Evolutionary conservation across 2,888 invertebrate genomes (phyloP).

Genomic region (Autographa gamma): DNA sequence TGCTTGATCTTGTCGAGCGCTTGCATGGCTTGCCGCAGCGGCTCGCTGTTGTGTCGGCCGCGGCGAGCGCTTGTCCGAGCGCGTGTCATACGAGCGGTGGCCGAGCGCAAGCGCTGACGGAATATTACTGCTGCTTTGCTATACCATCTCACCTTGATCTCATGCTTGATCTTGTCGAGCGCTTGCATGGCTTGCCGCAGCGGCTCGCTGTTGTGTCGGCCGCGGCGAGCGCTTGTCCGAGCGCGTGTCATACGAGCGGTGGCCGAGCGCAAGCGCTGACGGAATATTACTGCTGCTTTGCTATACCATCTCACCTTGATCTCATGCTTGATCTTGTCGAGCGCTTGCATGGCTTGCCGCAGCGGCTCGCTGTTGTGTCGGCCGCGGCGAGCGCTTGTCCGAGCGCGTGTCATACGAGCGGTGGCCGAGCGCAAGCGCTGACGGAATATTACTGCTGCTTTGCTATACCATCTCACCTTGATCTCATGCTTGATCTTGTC

Average conservation of each 20-base stretch:
- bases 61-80: slow-evolving; percentile 65
- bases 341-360: slow-evolving; percentile 73
- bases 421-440: slow-evolving; percentile 60
- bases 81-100: slow-evolving; percentile 70
- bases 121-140: slow-evolving; percentile 84
- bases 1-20: slow-evolving; percentile 79
- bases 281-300: slow-evolving; percentile 84
- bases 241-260: too few relatives aligned
- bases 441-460: slow-evolving; percentile 36
- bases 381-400: slow-evolving; percentile 61
- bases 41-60: slow-evolving; percentile 62
- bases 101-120: slow-evolving; percentile 75
- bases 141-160: slow-evolving; percentile 82
- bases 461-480: slow-evolving; percentile 66
- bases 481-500: slow-evolving; percentile 81
- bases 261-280: slow-evolving; percentile 75
- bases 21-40: slow-evolving; percentile 74
- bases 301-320: slow-evolving; percentile 83
- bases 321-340: slow-evolving; percentile 80
- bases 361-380: slow-evolving; percentile 69
- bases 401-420: slow-evolving; percentile 68
- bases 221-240: slow-evolving; percentile 63
- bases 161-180: slow-evolving; percentile 78
- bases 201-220: slow-evolving; percentile 66
- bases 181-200: slow-evolving; percentile 76